Conservation (phyloP, 1,140 invertebrate genomes). For the Hylaeus anthracinus region DNA sequence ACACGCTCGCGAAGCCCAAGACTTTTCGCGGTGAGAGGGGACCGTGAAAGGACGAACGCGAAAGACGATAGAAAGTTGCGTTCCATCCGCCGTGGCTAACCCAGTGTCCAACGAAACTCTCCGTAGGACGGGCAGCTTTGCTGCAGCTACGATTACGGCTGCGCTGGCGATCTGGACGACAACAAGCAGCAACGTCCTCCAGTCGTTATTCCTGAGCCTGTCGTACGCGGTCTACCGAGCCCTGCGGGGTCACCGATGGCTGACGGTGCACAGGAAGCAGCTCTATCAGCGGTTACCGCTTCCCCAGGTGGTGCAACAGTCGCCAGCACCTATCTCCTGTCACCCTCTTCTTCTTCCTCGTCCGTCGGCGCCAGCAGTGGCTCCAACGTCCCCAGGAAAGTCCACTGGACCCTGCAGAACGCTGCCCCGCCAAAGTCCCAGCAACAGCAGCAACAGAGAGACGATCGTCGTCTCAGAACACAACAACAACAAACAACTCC, state of each 20-base stretch:
- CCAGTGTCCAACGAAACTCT: slow-evolving; percentile 65
- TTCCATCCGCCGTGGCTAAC: slow-evolving; percentile 63
- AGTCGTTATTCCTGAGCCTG: slow-evolving; percentile 61
- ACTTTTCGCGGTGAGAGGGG: slow-evolving; percentile 5
- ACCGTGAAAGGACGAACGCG: slow-evolving; percentile 2
- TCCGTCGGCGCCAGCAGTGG: slow-evolving; percentile 32
- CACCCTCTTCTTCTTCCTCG: slow-evolving; percentile 53
- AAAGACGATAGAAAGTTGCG: slow-evolving; percentile 29
- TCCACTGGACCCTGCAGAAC: slow-evolving; percentile 25
- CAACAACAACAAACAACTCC: slow-evolving; percentile 33
- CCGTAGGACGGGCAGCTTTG: slow-evolving; percentile 83
- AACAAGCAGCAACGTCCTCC: slow-evolving; percentile 61
- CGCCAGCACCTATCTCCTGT: slow-evolving; percentile 43
- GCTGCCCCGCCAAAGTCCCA: slow-evolving; percentile 4
- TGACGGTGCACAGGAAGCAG: slow-evolving; percentile 74
- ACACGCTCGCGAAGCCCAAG: neutral
- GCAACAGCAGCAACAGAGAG: slow-evolving; percentile 14
- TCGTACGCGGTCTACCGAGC: slow-evolving; percentile 62
- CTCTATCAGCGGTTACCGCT: slow-evolving; percentile 74
- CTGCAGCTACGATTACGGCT: slow-evolving; percentile 84
- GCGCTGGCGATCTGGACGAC: slow-evolving; percentile 79
- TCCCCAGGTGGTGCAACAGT: slow-evolving; percentile 18
- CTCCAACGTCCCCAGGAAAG: slow-evolving; percentile 4
- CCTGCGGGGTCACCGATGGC: slow-evolving; percentile 66
- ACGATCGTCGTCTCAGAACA: slow-evolving; percentile 19